Evolutionary conservation across 2,888 invertebrate species (phyloP).

Genomic region (Hipparchia semele): DNA sequence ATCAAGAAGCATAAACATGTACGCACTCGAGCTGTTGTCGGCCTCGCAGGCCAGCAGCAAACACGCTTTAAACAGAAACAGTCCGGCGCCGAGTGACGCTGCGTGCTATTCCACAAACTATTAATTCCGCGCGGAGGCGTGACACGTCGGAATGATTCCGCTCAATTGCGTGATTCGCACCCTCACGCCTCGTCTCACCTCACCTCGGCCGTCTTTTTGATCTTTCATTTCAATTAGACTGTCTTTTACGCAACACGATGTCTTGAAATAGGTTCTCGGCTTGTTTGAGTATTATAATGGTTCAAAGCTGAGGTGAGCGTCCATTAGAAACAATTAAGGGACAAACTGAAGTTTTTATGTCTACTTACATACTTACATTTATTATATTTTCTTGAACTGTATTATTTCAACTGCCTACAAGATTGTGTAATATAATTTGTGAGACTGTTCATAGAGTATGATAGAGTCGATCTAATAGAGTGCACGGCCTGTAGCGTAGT

Average conservation of each 20-base stretch:
- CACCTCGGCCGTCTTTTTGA: neutral
- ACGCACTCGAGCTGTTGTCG: neutral
- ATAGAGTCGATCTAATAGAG: too few species aligned
- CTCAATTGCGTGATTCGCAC: constrained; percentile 2
- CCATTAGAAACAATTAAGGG: neutral
- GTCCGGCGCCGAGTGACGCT: neutral
- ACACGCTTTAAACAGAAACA: neutral
- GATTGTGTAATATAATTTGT: too few species aligned
- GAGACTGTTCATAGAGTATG: too few species aligned
- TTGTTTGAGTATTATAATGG: neutral
- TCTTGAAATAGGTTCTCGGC: neutral
- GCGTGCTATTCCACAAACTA: neutral
- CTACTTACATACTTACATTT: too few species aligned
- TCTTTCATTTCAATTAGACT: neutral
- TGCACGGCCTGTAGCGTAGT: too few species aligned
- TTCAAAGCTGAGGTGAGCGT: neutral
- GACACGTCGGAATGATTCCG: neutral
- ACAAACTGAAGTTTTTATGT: neutral
- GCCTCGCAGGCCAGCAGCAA: neutral
- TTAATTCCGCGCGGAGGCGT: neutral
- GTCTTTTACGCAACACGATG: neutral
- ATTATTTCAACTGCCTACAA: too few species aligned
- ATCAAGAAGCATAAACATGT: too few species aligned
- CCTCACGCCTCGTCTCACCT: neutral
- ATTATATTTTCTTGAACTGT: too few species aligned